Evolutionary conservation across 2,888 invertebrate species (phyloP).

Genomic region (Agonopterix alstromeriana): DNA sequence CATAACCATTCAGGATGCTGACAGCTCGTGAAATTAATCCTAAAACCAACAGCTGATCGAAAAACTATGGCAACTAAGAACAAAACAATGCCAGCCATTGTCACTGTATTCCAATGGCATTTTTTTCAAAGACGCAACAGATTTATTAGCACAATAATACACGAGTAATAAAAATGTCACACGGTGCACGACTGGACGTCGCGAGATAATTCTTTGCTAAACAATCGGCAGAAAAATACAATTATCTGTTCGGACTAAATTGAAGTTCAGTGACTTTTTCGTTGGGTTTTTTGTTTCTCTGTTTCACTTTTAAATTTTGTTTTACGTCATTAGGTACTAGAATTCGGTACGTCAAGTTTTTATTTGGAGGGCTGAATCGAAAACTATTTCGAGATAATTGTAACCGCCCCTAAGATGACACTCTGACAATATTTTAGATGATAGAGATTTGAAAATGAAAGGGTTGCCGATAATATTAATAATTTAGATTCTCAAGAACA

Average conservation of each 20-base stretch:
- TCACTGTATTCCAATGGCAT: constrained; percentile 18
- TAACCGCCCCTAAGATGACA: too few relatives aligned
- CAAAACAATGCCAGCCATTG: constrained; percentile 26
- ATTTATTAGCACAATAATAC: constrained; percentile 20
- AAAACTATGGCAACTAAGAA: constrained; percentile 16
- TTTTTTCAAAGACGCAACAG: constrained; percentile 9
- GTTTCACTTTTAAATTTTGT: too few relatives aligned
- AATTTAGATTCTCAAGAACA: too few relatives aligned
- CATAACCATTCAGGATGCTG: constrained; percentile 63
- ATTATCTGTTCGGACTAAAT: constrained; percentile 26
- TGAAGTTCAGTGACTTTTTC: constrained; percentile 11
- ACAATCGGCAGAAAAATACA: constrained; percentile 29
- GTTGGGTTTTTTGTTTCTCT: too few relatives aligned
- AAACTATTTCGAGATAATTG: too few relatives aligned
- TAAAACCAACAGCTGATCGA: constrained; percentile 31
- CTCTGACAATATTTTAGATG: too few relatives aligned
- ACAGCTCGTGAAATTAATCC: constrained; percentile 62
- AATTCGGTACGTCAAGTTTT: too few relatives aligned
- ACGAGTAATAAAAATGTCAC: constrained; percentile 42
- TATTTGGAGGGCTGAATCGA: too few relatives aligned
- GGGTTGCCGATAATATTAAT: too few relatives aligned
- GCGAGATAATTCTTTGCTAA: constrained; percentile 41
- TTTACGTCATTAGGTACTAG: too few relatives aligned
- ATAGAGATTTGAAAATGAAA: too few relatives aligned
- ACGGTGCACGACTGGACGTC: constrained; percentile 23